A percentile compares a stretch with the other conserved stretches of the same genome.
These are phyloP conservation scores for Sinohyriopsis cumingii DNA, from an alignment of 2,888 invertebrate species.

Conservation along the genomic window DNA sequence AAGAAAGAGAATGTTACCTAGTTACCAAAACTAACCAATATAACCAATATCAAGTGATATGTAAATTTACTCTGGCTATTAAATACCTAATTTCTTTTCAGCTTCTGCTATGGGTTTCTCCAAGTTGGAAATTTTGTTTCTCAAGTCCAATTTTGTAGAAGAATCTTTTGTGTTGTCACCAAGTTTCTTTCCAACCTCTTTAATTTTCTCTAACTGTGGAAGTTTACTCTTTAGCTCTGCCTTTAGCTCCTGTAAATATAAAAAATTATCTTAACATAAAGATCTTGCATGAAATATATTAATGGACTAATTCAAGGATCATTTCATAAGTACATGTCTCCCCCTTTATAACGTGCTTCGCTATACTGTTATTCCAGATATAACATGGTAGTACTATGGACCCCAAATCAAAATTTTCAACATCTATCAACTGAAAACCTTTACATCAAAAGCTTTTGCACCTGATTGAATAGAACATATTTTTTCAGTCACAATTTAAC, in stretches of 20 bases:
- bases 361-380: no score
- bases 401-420: no score
- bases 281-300: neutral
- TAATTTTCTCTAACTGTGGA: slow-evolving; percentile 56
- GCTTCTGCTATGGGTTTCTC: slow-evolving; percentile 90
- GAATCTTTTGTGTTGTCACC: slow-evolving; percentile 91
- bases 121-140: slow-evolving; percentile 88
- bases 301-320: neutral
- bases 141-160: slow-evolving; percentile 91
- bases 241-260: slow-evolving; percentile 45
- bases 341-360: no score
- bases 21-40: no score
- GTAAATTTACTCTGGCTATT: neutral
- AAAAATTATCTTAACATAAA: neutral
- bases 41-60: no score
- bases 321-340: neutral
- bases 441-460: no score
- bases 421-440: no score
- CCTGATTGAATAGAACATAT: no score
- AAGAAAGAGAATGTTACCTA: no score
- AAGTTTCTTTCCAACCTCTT: slow-evolving; percentile 83
- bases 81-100: slow-evolving; percentile 74
- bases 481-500: no score
- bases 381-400: no score
- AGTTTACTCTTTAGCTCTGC: slow-evolving; percentile 45